Evolutionary conservation across 2,113 vertebrate species (phyloP).

Genomic region (Dasyprocta punctata): DNA sequence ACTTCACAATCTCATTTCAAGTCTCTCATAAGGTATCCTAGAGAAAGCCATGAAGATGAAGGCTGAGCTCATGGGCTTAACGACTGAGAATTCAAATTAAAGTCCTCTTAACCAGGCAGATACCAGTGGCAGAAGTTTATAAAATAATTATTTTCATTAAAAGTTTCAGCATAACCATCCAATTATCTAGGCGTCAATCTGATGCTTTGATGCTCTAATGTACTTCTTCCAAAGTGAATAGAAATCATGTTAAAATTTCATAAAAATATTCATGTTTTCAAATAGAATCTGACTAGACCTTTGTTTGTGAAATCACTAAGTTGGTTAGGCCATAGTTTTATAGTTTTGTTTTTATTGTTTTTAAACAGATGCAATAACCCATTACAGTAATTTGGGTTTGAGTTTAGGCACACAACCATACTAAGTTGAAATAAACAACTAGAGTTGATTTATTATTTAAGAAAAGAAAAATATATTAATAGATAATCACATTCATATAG

Average conservation of each 20-base stretch:
- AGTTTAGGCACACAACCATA: background rate
- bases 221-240: conserved; percentile 22
- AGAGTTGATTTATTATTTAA: conserved; percentile 16
- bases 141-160: conserved; percentile 48
- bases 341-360: background rate
- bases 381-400: conserved; percentile 15
- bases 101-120: background rate
- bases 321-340: background rate
- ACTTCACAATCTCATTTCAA: background rate
- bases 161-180: background rate
- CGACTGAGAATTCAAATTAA: background rate
- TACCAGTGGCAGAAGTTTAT: background rate
- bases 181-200: background rate
- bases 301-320: conserved; percentile 39
- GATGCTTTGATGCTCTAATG: conserved; percentile 22
- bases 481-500: background rate
- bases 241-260: background rate
- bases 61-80: background rate
- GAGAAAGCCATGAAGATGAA: background rate
- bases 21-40: background rate
- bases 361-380: background rate
- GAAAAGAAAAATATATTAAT: conserved; percentile 2
- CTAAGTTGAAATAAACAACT: conserved; percentile 27
- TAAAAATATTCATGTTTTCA: conserved; percentile 15
- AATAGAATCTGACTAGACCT: background rate